Conservation (phyloP, 2,888 invertebrate genomes). For the Cremastinae sp. region DNA sequence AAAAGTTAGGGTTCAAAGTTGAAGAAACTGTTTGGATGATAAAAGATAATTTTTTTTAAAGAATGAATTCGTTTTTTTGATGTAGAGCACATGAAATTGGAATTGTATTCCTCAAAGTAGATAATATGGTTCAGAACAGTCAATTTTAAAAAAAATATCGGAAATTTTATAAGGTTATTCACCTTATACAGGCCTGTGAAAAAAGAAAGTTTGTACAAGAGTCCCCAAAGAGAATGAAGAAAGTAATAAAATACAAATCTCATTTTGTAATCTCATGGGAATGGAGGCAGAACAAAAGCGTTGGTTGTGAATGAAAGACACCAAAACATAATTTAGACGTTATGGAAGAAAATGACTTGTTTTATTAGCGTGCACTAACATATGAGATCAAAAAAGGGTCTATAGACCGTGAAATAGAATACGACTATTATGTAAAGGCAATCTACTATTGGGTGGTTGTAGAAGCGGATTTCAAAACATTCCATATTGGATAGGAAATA, state of each 20-base stretch:
- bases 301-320: conserved; percentile 16
- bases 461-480: conserved; percentile 27
- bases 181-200: neutral
- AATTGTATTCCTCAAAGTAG: too few relatives aligned
- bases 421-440: conserved; percentile 43
- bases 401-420: conserved; percentile 21
- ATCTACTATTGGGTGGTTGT: conserved; percentile 37
- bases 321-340: conserved; percentile 27
- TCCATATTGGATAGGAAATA: conserved; percentile 20
- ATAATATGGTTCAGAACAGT: too few relatives aligned
- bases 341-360: conserved; percentile 32
- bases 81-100: too few relatives aligned
- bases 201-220: conserved; percentile 37
- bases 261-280: neutral
- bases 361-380: conserved; percentile 20
- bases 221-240: conserved; percentile 35
- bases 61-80: too few relatives aligned
- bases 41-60: too few relatives aligned
- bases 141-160: conserved; percentile 28
- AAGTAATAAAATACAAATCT: conserved; percentile 28
- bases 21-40: neutral
- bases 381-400: neutral
- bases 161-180: conserved; percentile 23
- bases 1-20: conserved; percentile 12
- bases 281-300: conserved; percentile 13